Evolutionary conservation across 2,888 invertebrate species (phyloP), one percentile per base, ranked within the genome.

Genomic region (Zhuqinia jingwanae): DNA sequence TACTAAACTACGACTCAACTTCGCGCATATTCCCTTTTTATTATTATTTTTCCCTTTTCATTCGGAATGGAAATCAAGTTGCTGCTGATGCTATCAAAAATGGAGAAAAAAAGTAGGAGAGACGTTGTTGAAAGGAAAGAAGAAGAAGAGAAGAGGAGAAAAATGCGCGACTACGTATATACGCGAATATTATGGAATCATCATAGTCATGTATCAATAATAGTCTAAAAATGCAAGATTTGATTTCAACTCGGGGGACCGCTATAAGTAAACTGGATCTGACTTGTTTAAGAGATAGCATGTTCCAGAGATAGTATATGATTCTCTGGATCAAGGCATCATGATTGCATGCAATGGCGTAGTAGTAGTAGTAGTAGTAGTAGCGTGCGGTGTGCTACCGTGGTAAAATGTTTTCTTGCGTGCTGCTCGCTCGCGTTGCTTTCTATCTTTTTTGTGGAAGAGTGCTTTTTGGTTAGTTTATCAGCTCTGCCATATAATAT

Each of bases 21-120:
- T 15, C 22, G 25, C 50, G 50, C 15, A 13, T 77, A 22, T 58
- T 77, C 20, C 36, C 36, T 42, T 11, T 60, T 36, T 22, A 30
- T 68, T 75, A 8, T 75, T 10, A 25, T 56, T 13, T 30, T 27
- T 53, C 75, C 53, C 30, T 8, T 76, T 76, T 56, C 58, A 56
- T 76, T 56, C 58, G 36, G 5, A 75, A 27, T 20, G 17, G 53
- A 81, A 75, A 77, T 60, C 77, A 77, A 77, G 42, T 77, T 60
- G 63, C 75, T 83, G 83, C 75, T 83, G 83, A 83, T 83, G 36
- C 47, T 75, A 76, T 76, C 83, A 76, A 22, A 20, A 70, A 70
- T 50, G 13, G 70, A 50, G 70, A 70, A 47, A 36, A 36, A 8
- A 3, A 36, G 8, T 3, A 36, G 36, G 36, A 36, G 8, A 36